Evolutionary conservation across 2,888 invertebrate species (phyloP), one percentile per base, ranked within the genome.

Genomic region (Rotaria sp.): DNA sequence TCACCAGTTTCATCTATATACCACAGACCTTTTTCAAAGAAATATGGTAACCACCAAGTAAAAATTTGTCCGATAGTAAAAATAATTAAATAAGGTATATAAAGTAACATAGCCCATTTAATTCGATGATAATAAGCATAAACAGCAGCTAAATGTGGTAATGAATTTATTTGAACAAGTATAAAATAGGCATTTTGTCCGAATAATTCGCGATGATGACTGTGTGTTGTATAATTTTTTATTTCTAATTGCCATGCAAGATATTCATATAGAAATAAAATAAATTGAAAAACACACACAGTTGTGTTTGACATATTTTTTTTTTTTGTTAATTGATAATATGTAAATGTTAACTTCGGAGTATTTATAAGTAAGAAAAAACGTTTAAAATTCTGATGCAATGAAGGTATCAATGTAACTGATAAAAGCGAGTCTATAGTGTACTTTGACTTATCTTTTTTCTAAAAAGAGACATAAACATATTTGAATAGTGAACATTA

Each of bases 261-360:
- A 80, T 80, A 80, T 80, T 80, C 80, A 26, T 80, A 80, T 2
- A 80, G n/a, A 45, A 80, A 80, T 45, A 80, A 35, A 45, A 45
- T 80, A 38, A 80, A 45, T 80, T 41, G 80, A 45, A 80, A 67
- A 35, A 35, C 4, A 35, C 67, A 67, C 7, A 15, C 35, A 35
- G 4, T 8, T 35, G 35, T 8, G 15, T 38, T 21, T 35, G 67
- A 67, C 67, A 67, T 55, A 10, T 55, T 55, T 26, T 26, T 59
- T 13, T 35, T 26, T 26, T 59, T 13, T 35, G 52, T 26, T 67
- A 21, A 35, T 18, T 30, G 11, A 67, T 18, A 4, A 24, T 5
- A 35, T 10, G 1, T 8, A 26, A 8, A 55, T 10, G 26, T 4
- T 55, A 15, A 55, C 8, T 26, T 11, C 1, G 8, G 1, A 26